Evolutionary conservation across 2,888 invertebrate species (phyloP).

Genomic region (Myopa testacea): DNA sequence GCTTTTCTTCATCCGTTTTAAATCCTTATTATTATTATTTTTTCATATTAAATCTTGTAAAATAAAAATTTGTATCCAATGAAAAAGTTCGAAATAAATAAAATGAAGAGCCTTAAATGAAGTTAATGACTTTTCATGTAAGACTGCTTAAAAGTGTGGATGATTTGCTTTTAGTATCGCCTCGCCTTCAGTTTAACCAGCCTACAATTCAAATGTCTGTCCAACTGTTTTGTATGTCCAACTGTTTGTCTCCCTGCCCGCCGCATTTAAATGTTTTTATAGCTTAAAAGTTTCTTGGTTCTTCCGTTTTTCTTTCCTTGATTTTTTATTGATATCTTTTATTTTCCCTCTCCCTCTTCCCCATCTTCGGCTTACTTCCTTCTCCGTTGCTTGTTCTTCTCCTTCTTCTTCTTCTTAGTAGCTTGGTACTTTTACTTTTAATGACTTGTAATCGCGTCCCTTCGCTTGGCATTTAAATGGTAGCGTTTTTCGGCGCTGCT

Average conservation of each 20-base stretch:
- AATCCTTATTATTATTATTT: slow-evolving; percentile 1
- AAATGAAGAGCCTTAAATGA: slow-evolving; percentile 7
- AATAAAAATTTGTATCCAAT: not conserved
- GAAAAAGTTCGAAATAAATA: slow-evolving; percentile 20
- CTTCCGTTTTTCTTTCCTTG: too few species aligned
- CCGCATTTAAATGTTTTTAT: not conserved
- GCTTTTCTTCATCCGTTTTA: not conserved
- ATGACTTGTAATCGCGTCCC: slow-evolving; percentile 28
- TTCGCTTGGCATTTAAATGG: slow-evolving; percentile 27
- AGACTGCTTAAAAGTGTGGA: not conserved
- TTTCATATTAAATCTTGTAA: slow-evolving; percentile 12
- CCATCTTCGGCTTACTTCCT: not conserved
- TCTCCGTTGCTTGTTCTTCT: too few species aligned
- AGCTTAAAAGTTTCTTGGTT: not conserved
- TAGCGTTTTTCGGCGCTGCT: slow-evolving; percentile 17
- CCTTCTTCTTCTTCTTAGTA: not conserved
- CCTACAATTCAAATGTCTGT: not conserved
- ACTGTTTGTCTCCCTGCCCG: not conserved
- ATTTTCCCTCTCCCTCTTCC: slow-evolving; percentile 2
- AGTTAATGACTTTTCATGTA: not conserved
- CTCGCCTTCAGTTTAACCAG: not conserved
- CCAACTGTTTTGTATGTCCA: not conserved
- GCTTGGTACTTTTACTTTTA: slow-evolving; percentile 29
- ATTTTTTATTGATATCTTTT: not conserved
- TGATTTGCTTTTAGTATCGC: not conserved